Conservation (phyloP, 53 echinoderm and acorn worm species). For the Holothuria scabra region DNA sequence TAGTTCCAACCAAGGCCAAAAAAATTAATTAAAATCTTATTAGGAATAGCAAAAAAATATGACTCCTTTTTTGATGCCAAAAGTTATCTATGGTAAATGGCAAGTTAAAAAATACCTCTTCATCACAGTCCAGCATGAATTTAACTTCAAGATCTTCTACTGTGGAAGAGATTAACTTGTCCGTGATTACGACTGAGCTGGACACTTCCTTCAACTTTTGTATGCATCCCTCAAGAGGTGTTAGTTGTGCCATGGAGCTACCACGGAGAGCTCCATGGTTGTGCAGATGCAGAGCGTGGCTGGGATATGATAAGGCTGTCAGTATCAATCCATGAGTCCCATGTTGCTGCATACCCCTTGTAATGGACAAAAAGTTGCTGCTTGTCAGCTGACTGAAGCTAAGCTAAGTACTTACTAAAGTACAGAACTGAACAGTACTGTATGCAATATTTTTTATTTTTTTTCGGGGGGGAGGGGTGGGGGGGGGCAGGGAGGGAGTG, state of each 20-base stretch:
- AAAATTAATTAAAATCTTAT: neutral
- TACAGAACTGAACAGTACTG: too few relatives aligned
- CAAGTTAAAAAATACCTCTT: conserved; percentile 3
- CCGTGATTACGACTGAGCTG: neutral
- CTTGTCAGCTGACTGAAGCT: neutral
- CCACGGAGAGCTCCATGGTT: too few relatives aligned
- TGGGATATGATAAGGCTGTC: neutral
- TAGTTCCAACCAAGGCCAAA: neutral
- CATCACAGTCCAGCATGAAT: conserved; percentile 2
- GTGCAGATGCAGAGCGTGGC: neutral
- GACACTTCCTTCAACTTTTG: neutral
- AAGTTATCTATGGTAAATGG: neutral
- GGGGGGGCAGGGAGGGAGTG: too few relatives aligned
- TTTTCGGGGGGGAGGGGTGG: too few relatives aligned
- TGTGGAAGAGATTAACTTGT: neutral
- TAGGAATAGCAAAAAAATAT: neutral
- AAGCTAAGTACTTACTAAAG: too few relatives aligned
- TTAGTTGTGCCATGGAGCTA: neutral
- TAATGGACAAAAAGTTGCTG: neutral
- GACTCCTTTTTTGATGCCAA: neutral
- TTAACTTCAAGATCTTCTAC: neutral
- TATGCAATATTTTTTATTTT: too few relatives aligned
- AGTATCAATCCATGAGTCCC: conserved; percentile 2
- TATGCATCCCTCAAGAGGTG: neutral
- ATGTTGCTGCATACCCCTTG: neutral